A percentile compares a stretch with the other conserved stretches of the same genome.
Conservation (phyloP, 2,888 invertebrate species). For the Himalopsyche kuldschensis region DNA sequence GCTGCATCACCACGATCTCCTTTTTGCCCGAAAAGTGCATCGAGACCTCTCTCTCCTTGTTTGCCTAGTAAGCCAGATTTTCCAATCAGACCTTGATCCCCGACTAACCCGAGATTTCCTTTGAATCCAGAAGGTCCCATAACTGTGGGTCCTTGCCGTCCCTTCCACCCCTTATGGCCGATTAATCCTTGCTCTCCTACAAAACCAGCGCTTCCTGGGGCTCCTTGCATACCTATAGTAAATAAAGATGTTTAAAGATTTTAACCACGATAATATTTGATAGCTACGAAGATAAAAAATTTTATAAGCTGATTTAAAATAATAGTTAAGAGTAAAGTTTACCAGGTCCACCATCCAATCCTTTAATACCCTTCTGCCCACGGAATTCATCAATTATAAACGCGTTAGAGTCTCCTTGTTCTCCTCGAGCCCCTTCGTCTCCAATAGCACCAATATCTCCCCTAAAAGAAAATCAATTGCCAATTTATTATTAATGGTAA, state of each 20-base stretch:
- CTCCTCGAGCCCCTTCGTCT: conserved; percentile 20
- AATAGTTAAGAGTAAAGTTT: conserved; percentile 29
- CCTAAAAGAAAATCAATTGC: background rate
- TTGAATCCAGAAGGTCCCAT: conserved; percentile 64
- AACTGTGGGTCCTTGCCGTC: conserved; percentile 52
- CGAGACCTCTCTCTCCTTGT: conserved; percentile 53
- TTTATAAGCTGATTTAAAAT: no score
- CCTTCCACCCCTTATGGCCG: conserved; percentile 51
- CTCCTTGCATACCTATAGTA: conserved; percentile 20
- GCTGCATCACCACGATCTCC: conserved; percentile 61
- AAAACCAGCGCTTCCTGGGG: conserved; percentile 12
- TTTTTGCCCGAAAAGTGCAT: conserved; percentile 49
- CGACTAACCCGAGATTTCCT: conserved; percentile 68
- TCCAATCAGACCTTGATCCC: conserved; percentile 67
- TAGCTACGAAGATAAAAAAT: no score
- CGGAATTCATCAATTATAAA: conserved; percentile 17
- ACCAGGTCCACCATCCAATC: conserved; percentile 43
- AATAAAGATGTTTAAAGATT: no score
- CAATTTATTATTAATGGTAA: no score
- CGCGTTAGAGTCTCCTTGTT: conserved; percentile 14
- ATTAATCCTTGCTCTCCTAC: conserved; percentile 51
- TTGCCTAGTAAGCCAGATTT: conserved; percentile 59
- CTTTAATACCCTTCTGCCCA: conserved; percentile 44
- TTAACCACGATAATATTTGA: no score
- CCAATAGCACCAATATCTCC: conserved; percentile 28